Evolutionary conservation across 2,888 invertebrate species (phyloP).

Genomic region (Amphipoea lucens): DNA sequence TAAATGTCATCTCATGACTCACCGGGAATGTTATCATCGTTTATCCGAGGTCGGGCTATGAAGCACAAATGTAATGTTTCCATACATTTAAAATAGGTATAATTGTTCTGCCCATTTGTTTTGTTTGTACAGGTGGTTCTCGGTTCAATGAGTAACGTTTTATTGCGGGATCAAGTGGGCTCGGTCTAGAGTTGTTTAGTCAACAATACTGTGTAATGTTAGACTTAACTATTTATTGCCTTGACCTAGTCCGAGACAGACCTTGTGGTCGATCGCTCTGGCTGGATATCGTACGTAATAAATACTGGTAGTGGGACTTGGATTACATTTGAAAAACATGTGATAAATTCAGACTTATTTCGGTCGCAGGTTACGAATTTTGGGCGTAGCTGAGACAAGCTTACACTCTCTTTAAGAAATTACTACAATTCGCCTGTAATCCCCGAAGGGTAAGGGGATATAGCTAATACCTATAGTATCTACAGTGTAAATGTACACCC

Average conservation of each 20-base stretch:
- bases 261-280: constrained; percentile 55
- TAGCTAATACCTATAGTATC: not conserved
- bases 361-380: not conserved
- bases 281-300: constrained; percentile 48
- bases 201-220: constrained; percentile 57
- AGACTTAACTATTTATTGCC: constrained; percentile 46
- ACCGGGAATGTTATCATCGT: constrained; percentile 58
- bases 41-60: constrained; percentile 51
- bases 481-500: not conserved
- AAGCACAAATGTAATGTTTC: constrained; percentile 51
- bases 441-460: too few relatives aligned
- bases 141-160: constrained; percentile 55
- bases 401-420: not conserved
- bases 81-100: constrained; percentile 56
- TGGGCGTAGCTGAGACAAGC: not conserved
- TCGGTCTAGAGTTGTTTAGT: constrained; percentile 52
- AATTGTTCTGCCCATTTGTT: constrained; percentile 55
- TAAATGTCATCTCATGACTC: constrained; percentile 55
- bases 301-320: constrained; percentile 40
- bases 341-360: constrained; percentile 32
- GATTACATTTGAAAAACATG: constrained; percentile 28
- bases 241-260: constrained; percentile 49
- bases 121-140: constrained; percentile 57
- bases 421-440: not conserved
- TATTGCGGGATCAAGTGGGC: constrained; percentile 47